Evolutionary conservation across 2,113 vertebrate species (phyloP).

Genomic region (Haemorhous mexicanus): DNA sequence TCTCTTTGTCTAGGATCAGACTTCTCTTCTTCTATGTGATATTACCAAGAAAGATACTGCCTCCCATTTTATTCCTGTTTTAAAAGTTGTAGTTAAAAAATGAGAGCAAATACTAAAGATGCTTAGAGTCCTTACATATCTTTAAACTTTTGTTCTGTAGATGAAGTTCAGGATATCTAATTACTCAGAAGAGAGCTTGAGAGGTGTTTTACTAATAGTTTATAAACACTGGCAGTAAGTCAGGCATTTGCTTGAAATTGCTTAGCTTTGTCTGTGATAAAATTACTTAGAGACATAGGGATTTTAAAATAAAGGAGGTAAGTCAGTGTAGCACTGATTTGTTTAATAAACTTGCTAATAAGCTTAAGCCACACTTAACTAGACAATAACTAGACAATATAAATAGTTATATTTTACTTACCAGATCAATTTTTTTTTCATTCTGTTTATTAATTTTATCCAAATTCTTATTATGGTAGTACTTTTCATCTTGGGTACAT

Average conservation of each 20-base stretch:
- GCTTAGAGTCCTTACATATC: rapidly evolving
- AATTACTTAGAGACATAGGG: neutral
- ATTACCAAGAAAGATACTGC: neutral
- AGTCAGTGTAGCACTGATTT: neutral
- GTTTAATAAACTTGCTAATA: neutral
- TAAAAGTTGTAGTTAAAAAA: neutral
- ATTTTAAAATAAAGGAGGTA: neutral
- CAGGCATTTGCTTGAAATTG: neutral
- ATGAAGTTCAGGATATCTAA: neutral
- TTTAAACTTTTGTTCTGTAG: neutral
- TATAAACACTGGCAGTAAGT: neutral
- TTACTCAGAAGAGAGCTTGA: neutral
- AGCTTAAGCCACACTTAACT: neutral
- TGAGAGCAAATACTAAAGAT: neutral
- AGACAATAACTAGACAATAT: neutral
- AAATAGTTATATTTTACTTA: neutral
- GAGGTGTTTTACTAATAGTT: neutral
- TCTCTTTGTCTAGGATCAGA: neutral
- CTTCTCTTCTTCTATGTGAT: neutral
- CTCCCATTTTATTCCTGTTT: neutral
- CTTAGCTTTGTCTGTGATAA: neutral
- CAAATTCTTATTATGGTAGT: neutral
- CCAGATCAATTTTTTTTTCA: neutral
- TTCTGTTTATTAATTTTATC: neutral
- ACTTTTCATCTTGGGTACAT: neutral